Evolutionary conservation across 2,888 invertebrate genomes (phyloP).

Genomic region (Apotomis turbidana): DNA sequence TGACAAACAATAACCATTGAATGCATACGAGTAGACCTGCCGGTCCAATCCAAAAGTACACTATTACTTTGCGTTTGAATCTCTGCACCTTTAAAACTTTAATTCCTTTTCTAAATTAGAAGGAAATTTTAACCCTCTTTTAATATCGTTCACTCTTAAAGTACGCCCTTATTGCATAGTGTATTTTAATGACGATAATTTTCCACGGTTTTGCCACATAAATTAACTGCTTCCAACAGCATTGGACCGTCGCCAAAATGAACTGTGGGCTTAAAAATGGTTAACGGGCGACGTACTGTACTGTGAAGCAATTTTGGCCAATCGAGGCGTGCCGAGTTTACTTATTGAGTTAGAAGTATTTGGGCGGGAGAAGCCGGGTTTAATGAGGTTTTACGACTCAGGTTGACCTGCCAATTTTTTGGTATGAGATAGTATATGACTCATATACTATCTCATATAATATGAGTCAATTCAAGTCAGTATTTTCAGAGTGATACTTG

Average conservation of each 20-base stretch:
- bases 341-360: slow-evolving; percentile 33
- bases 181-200: slow-evolving; percentile 41
- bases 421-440: slow-evolving; percentile 5
- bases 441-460: too few species aligned
- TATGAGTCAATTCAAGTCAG: neutral
- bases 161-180: slow-evolving; percentile 23
- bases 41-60: too few species aligned
- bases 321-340: slow-evolving; percentile 38
- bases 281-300: slow-evolving; percentile 33
- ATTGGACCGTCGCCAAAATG: slow-evolving; percentile 39
- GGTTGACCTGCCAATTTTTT: slow-evolving; percentile 21
- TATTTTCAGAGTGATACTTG: neutral
- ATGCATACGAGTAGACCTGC: too few species aligned
- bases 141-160: slow-evolving; percentile 6
- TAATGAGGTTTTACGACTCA: slow-evolving; percentile 8
- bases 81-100: too few species aligned
- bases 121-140: neutral
- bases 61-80: too few species aligned
- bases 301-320: slow-evolving; percentile 38
- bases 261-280: slow-evolving; percentile 39
- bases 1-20: too few species aligned
- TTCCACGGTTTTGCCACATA: slow-evolving; percentile 39
- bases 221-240: slow-evolving; percentile 37
- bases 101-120: too few species aligned
- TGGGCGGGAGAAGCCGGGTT: slow-evolving; percentile 7